Conservation (phyloP, 92 coral and sea anemone species). For the Phenganax marumi region DNA sequence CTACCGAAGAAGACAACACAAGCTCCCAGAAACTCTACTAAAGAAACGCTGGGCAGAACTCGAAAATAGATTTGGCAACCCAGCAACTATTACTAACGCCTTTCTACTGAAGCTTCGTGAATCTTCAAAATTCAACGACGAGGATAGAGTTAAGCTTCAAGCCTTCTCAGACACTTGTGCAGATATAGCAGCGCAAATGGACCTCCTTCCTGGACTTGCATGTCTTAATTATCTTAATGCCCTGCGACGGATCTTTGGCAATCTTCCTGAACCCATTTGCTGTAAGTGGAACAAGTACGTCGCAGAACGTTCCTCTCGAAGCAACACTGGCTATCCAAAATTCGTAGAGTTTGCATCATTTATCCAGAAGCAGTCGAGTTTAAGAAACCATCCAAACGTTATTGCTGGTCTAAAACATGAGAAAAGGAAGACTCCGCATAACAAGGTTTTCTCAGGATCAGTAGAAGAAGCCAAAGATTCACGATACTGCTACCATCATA, state of each 20-base stretch:
- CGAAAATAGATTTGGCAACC: constrained; percentile 56
- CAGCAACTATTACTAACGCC: constrained; percentile 50
- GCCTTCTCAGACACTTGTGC: constrained; percentile 60
- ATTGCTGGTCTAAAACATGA: constrained; percentile 30
- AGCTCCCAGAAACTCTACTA: constrained; percentile 51
- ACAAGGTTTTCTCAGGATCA: constrained; percentile 1
- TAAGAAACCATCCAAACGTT: constrained; percentile 60
- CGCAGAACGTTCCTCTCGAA: constrained; percentile 27
- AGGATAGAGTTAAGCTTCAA: constrained; percentile 43
- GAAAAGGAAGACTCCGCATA: constrained; percentile 21
- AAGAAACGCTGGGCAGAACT: constrained; percentile 55
- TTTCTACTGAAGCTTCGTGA: constrained; percentile 46
- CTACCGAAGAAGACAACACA: constrained; percentile 48
- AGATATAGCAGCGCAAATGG: constrained; percentile 56
- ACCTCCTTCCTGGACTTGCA: constrained; percentile 56
- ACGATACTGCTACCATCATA: not conserved
- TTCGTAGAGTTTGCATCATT: constrained; percentile 47
- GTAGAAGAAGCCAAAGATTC: not conserved
- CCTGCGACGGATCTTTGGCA: constrained; percentile 54
- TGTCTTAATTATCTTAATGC: constrained; percentile 58
- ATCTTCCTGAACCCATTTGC: constrained; percentile 46
- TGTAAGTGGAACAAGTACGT: constrained; percentile 56
- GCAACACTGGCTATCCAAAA: constrained; percentile 46
- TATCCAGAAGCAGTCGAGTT: constrained; percentile 47
- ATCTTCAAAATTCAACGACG: constrained; percentile 41